A percentile compares a stretch with the other conserved stretches of the same genome.
Evolutionary conservation across 1,140 invertebrate genomes (phyloP).

Genomic region (Drosophila bipectinata): DNA sequence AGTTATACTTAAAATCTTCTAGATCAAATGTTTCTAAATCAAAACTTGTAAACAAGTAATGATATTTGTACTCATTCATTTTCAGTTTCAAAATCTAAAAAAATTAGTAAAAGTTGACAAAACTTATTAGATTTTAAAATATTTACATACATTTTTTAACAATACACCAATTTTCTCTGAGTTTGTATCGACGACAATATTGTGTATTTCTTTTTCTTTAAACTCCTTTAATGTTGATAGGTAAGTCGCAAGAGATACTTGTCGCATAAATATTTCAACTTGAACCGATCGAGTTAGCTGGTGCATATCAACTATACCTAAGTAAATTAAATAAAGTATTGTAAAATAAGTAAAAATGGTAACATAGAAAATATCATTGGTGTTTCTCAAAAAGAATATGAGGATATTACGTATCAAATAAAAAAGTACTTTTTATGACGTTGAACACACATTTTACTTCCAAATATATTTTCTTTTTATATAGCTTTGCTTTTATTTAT

Average conservation of each 20-base stretch:
- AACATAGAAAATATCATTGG: not conserved
- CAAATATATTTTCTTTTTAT: too few relatives aligned
- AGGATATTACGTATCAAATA: too few relatives aligned
- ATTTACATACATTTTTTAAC: constrained; percentile 91
- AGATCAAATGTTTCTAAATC: constrained; percentile 96
- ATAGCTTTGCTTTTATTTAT: too few relatives aligned
- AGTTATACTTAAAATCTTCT: constrained; percentile 97
- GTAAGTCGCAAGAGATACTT: constrained; percentile 53
- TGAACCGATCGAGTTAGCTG: constrained; percentile 54
- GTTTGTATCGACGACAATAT: constrained; percentile 92
- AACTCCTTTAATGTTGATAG: constrained; percentile 63
- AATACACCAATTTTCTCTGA: constrained; percentile 89
- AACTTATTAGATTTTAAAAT: not conserved
- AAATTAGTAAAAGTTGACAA: not conserved
- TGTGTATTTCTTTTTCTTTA: constrained; percentile 84
- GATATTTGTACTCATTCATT: constrained; percentile 97
- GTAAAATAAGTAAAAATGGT: not conserved
- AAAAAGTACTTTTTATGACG: too few relatives aligned
- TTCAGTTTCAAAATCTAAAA: constrained; percentile 94
- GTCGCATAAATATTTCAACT: constrained; percentile 63
- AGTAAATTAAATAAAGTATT: not conserved
- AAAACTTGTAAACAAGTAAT: constrained; percentile 96
- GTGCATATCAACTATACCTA: constrained; percentile 69
- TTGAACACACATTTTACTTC: too few relatives aligned
- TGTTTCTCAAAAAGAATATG: too few relatives aligned